These are phyloP conservation scores for Neolamprologus toae DNA, from an alignment of 2,113 vertebrate species.

Conservation along the genomic window DNA sequence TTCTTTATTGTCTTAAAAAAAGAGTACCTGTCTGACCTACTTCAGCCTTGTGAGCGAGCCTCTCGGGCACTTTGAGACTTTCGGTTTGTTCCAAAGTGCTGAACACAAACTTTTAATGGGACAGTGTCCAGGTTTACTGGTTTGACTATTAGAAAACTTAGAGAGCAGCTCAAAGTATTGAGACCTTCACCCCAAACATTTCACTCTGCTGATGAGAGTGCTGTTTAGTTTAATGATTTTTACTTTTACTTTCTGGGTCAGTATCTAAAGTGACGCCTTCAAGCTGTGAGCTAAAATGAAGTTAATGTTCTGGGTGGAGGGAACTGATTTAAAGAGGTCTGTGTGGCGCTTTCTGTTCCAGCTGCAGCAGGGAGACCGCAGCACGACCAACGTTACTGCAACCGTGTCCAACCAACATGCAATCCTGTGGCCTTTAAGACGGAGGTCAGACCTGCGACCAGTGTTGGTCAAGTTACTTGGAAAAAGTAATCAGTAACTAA, in stretches of 20 bases:
- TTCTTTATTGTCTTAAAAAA: neutral
- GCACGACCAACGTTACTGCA: neutral
- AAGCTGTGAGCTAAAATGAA: neutral
- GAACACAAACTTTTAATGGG: neutral
- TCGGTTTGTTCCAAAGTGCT: neutral
- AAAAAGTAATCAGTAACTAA: too few relatives aligned
- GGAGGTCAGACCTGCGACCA: neutral
- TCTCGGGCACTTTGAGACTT: neutral
- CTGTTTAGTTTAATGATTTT: neutral
- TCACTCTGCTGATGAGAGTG: neutral
- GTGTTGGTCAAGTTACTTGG: too few relatives aligned
- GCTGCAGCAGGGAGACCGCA: fast-evolving
- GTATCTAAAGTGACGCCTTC: neutral
- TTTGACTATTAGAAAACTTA: neutral
- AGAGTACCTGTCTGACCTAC: neutral
- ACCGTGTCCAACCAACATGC: neutral
- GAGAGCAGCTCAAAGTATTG: neutral
- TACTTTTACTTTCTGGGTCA: neutral
- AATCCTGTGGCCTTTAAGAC: neutral
- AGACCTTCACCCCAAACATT: neutral
- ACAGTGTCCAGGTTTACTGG: neutral
- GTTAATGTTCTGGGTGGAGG: neutral
- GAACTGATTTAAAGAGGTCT: neutral
- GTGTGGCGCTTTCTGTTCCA: neutral
- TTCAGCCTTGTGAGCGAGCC: neutral